A percentile compares a stretch with the other conserved stretches of the same genome.
phyloP scores from a whole-genome alignment of 2,113 vertebrate genomes.

The Anarrhichthys ocellatus region DNA sequence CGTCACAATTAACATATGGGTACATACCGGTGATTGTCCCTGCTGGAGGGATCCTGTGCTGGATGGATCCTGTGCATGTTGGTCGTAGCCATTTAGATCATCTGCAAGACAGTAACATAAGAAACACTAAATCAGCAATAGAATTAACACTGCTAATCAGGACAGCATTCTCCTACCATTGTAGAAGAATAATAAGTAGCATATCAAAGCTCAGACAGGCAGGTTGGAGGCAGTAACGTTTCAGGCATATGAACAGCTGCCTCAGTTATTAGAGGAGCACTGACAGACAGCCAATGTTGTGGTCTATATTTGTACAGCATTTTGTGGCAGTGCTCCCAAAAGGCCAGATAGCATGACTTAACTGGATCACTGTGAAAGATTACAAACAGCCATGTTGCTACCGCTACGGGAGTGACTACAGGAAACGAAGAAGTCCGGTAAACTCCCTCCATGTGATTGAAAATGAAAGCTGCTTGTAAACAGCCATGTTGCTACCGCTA shows the following conservation, averaged over 20 bases:
- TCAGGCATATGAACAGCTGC: constrained; percentile 47
- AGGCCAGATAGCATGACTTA: constrained; percentile 37
- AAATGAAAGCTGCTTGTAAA: not conserved
- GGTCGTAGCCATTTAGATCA: constrained; percentile 69
- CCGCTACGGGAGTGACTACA: constrained; percentile 8
- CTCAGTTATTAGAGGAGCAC: not conserved
- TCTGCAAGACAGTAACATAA: constrained; percentile 72
- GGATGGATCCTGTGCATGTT: constrained; percentile 32
- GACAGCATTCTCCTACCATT: not conserved
- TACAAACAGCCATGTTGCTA: constrained; percentile 21
- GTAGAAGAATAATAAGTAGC: constrained; percentile 2
- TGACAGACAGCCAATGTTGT: constrained; percentile 44
- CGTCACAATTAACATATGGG: not conserved
- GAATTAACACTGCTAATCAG: not conserved
- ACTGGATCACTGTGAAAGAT: constrained; percentile 29
- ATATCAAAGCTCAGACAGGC: not conserved
- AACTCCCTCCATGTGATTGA: not conserved
- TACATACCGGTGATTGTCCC: constrained; percentile 55
- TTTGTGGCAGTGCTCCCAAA: constrained; percentile 18
- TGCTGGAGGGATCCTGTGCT: constrained; percentile 58
- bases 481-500: constrained; percentile 20
- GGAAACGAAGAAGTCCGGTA: constrained; percentile 1
- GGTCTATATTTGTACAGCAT: constrained; percentile 62
- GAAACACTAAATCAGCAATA: constrained; percentile 10
- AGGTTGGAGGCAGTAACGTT: not conserved